A percentile compares a stretch with the other conserved stretches of the same genome.
These are phyloP conservation scores for Cheilosia impressa DNA, from an alignment of 2,888 invertebrate species.

Conservation along the genomic window DNA sequence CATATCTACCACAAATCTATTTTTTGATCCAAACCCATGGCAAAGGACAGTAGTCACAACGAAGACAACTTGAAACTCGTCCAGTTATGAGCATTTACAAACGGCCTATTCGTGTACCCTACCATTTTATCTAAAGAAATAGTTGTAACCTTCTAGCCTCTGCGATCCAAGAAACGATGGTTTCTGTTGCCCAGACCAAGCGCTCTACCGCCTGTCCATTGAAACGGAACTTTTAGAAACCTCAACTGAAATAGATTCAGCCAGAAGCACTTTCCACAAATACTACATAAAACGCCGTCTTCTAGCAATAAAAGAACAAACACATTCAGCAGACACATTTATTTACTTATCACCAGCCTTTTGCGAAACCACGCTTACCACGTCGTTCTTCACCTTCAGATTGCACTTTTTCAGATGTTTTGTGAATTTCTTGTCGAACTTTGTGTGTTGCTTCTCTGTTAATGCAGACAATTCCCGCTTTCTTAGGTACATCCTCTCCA, in stretches of 20 bases:
- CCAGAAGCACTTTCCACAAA: neutral
- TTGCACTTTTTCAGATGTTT: slow-evolving; percentile 89
- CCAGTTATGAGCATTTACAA: too few relatives aligned
- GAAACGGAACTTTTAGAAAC: too few relatives aligned
- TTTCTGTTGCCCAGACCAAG: too few relatives aligned
- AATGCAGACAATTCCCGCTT: slow-evolving; percentile 83
- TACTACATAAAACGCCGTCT: neutral
- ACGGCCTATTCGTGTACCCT: too few relatives aligned
- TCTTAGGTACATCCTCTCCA: slow-evolving; percentile 86
- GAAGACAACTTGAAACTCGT: too few relatives aligned
- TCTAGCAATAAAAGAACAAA: neutral
- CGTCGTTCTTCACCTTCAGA: slow-evolving; percentile 86
- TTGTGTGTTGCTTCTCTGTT: slow-evolving; percentile 84
- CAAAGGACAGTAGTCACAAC: too few relatives aligned
- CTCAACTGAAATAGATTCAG: neutral
- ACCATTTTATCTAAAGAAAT: too few relatives aligned
- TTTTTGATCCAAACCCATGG: too few relatives aligned
- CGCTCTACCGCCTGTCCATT: too few relatives aligned
- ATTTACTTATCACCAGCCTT: slow-evolving; percentile 28
- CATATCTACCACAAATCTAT: too few relatives aligned
- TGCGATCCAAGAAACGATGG: too few relatives aligned
- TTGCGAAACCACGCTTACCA: slow-evolving; percentile 81
- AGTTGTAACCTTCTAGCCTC: too few relatives aligned
- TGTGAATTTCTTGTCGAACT: slow-evolving; percentile 88
- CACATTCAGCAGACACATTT: neutral